phyloP scores from a whole-genome alignment of 2,113 vertebrate genomes.

The Hystrix cristata region DNA sequence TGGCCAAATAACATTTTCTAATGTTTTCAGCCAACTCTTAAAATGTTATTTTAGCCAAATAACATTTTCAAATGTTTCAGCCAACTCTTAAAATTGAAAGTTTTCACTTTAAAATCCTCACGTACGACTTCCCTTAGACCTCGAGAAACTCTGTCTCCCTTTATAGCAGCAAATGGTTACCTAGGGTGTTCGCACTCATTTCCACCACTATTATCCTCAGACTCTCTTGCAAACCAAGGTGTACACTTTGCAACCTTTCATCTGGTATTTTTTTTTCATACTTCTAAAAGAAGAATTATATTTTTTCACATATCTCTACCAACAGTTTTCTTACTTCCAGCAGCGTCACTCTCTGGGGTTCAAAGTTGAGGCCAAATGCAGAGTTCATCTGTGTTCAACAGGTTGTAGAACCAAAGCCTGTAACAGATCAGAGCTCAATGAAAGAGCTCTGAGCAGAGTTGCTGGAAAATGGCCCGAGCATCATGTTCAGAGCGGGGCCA shows the following conservation, averaged over 20 bases:
- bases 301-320: not conserved
- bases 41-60: not conserved
- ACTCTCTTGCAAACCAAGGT: not conserved
- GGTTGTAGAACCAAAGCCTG: not conserved
- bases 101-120: not conserved
- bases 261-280: not conserved
- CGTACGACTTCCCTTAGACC: not conserved
- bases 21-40: not conserved
- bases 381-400: not conserved
- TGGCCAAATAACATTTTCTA: not conserved
- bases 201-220: not conserved
- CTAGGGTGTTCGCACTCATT: fast-evolving
- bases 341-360: not conserved
- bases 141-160: not conserved
- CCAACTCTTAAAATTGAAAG: not conserved
- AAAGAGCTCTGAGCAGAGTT: not conserved
- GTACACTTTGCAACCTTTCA: too few relatives aligned
- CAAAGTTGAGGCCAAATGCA: not conserved
- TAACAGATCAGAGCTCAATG: not conserved
- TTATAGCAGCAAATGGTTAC: not conserved
- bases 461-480: not conserved
- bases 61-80: not conserved
- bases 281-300: not conserved
- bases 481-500: not conserved
- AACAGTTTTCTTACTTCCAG: not conserved